phyloP scores from a whole-genome alignment of 35 echinoderm and acorn worm genomes.

The Ophiothrix spiculata region DNA sequence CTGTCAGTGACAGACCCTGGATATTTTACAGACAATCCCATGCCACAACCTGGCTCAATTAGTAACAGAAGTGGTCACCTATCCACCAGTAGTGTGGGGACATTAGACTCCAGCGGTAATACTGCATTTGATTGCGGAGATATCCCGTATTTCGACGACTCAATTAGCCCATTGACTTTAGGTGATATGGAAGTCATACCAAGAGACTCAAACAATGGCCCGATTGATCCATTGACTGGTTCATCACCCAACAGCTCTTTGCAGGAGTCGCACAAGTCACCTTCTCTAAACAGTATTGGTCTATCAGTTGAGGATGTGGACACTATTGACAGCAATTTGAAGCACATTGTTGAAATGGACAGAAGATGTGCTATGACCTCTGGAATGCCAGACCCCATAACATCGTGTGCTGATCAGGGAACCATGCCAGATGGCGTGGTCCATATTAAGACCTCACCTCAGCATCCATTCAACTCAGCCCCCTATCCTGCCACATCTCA shows the following conservation, averaged over 20 bases:
- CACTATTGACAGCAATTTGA: not conserved
- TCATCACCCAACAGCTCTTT: not conserved
- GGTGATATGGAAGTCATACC: not conserved
- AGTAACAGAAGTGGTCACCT: not conserved
- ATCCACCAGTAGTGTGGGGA: not conserved
- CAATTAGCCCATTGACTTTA: not conserved
- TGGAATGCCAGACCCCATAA: too few species aligned
- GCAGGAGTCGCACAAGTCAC: not conserved
- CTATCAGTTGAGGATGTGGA: not conserved
- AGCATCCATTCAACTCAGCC: too few species aligned
- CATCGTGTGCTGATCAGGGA: too few species aligned
- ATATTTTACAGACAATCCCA: not conserved
- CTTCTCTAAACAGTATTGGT: not conserved
- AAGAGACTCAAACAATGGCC: not conserved
- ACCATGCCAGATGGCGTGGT: too few species aligned
- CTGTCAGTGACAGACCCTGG: not conserved
- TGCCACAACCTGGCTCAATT: not conserved
- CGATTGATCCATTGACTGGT: not conserved
- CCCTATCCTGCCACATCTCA: too few species aligned
- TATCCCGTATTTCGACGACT: not conserved
- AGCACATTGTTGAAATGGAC: not conserved
- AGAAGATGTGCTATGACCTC: not conserved
- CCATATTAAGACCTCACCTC: too few species aligned
- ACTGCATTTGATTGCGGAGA: not conserved
- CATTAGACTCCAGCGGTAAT: not conserved